phyloP scores from a whole-genome alignment of 2,888 invertebrate genomes.

The Chesias legatella region DNA sequence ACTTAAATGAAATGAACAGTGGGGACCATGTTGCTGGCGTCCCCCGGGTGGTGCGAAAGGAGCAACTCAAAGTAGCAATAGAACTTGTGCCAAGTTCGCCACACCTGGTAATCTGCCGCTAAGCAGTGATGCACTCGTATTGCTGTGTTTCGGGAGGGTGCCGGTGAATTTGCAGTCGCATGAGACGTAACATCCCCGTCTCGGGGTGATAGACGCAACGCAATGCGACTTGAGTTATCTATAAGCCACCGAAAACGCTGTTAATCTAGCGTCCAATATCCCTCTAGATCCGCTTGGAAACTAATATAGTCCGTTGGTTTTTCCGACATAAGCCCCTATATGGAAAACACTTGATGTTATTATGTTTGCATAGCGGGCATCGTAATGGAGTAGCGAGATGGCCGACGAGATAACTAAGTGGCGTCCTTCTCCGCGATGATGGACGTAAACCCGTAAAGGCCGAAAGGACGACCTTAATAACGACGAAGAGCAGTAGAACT shows the following conservation, averaged over 20 bases:
- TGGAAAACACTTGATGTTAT: conserved; percentile 38
- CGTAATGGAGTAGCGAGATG: conserved; percentile 42
- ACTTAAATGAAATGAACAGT: conserved; percentile 56
- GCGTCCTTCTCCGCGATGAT: conserved; percentile 47
- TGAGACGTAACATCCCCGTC: too few relatives aligned
- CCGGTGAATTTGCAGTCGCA: too few relatives aligned
- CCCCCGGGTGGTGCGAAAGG: too few relatives aligned
- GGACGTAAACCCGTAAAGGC: conserved; percentile 46
- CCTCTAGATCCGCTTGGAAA: conserved; percentile 19
- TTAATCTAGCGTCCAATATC: conserved; percentile 21
- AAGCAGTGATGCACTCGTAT: too few relatives aligned
- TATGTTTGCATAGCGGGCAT: conserved; percentile 50
- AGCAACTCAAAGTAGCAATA: too few relatives aligned
- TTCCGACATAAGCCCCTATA: conserved; percentile 23
- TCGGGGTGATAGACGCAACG: too few relatives aligned
- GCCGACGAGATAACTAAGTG: conserved; percentile 44
- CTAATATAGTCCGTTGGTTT: conserved; percentile 24
- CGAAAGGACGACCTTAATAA: conserved; percentile 46
- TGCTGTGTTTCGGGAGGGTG: too few relatives aligned
- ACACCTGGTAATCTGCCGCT: too few relatives aligned
- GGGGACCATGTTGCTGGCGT: too few relatives aligned
- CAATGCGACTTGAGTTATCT: too few relatives aligned
- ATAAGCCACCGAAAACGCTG: conserved; percentile 14
- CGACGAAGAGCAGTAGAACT: too few relatives aligned
- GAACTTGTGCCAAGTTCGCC: too few relatives aligned